Percentiles rank a stretch among this genome's conserved stretches.
Evolutionary conservation across 2,797 vertebrate genomes (phyloP).

Genomic region (Chaetophractus vellerosus): DNA sequence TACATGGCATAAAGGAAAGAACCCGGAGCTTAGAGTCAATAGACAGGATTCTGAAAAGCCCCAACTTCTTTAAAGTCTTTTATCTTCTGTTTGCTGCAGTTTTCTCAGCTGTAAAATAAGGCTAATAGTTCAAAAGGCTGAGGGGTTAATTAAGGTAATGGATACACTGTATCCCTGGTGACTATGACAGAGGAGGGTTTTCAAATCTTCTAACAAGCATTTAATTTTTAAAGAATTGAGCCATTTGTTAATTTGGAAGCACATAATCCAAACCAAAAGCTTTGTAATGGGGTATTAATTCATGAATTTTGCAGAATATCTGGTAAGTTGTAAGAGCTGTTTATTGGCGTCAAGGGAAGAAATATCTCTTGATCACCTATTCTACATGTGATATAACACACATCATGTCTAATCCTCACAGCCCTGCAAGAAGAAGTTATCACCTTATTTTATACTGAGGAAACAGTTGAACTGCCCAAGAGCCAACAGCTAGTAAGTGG

Average conservation of each 20-base stretch:
- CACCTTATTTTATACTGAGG: background rate
- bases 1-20: background rate
- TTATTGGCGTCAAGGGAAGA: background rate
- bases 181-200: background rate
- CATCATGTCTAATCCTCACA: background rate
- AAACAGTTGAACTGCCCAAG: background rate
- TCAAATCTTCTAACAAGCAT: constrained; percentile 24
- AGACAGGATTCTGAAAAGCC: background rate
- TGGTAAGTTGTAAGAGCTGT: background rate
- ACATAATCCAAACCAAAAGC: background rate
- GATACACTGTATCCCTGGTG: background rate
- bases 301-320: background rate
- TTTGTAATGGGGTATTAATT: background rate
- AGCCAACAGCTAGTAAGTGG: background rate
- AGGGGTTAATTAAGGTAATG: background rate
- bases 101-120: background rate
- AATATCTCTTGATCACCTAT: background rate
- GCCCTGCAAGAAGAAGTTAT: background rate
- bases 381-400: background rate
- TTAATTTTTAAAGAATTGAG: background rate
- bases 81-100: background rate
- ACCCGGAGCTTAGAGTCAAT: background rate
- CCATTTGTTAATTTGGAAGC: background rate
- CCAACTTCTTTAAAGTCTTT: no score
- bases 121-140: background rate